phyloP scores from a whole-genome alignment of 1,140 invertebrate genomes.

The Aphidius ervi region DNA sequence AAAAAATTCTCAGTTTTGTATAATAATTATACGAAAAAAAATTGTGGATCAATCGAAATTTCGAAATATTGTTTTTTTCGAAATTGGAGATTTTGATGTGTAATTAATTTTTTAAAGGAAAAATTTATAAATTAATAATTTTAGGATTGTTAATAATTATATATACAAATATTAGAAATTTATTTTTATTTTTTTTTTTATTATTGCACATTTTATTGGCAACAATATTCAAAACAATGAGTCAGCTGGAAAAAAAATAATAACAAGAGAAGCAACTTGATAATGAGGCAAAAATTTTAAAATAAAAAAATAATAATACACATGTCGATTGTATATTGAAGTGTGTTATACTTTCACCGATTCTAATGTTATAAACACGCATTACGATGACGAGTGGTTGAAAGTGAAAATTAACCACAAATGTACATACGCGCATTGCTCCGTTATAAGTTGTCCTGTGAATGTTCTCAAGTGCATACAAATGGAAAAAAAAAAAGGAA shows the following conservation, averaged over 20 bases:
- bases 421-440: constrained; percentile 4
- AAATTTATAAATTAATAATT: too few species aligned
- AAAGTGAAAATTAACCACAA: constrained; percentile 43
- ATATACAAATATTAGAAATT: too few species aligned
- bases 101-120: too few species aligned
- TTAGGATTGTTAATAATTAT: too few species aligned
- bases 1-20: too few species aligned
- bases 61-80: too few species aligned
- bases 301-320: background rate
- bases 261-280: background rate
- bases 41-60: too few species aligned
- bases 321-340: constrained; percentile 7
- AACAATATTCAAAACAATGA: background rate
- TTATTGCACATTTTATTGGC: too few species aligned
- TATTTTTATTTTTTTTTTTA: too few species aligned
- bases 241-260: background rate
- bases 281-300: background rate
- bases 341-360: constrained; percentile 39
- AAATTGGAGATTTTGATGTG: too few species aligned
- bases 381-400: constrained; percentile 28
- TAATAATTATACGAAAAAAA: too few species aligned
- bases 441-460: constrained; percentile 9
- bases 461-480: constrained; percentile 14
- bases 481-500: background rate
- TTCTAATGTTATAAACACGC: constrained; percentile 41